phyloP scores from a whole-genome alignment of 2,888 invertebrate species.

The Lasioglossum pauxillum region DNA sequence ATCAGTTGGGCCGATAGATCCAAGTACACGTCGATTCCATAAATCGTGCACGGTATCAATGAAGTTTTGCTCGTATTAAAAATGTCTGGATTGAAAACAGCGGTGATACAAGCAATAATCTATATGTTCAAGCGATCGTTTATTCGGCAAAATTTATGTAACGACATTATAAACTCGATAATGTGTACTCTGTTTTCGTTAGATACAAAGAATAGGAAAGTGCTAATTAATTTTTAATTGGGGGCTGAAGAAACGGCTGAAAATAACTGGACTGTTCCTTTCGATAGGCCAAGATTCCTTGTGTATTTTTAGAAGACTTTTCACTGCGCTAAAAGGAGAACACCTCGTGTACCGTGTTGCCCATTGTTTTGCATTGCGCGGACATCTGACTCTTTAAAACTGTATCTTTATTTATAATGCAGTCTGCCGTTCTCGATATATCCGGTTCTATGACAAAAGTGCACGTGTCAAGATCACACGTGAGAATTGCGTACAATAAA shows the following conservation, averaged over 20 bases:
- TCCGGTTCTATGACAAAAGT: neutral
- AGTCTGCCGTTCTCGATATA: neutral
- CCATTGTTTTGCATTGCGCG: slow-evolving; percentile 52
- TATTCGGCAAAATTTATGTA: neutral
- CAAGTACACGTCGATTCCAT: slow-evolving; percentile 5
- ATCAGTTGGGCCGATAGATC: slow-evolving; percentile 24
- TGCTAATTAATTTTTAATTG: neutral
- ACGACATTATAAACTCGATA: neutral
- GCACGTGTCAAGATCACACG: neutral
- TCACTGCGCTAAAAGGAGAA: slow-evolving; percentile 11
- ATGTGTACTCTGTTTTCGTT: neutral
- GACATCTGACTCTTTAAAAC: slow-evolving; percentile 24
- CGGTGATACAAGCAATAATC: neutral
- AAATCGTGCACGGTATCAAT: slow-evolving; percentile 31
- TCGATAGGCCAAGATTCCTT: slow-evolving; percentile 47
- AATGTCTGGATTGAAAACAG: neutral
- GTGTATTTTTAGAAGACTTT: slow-evolving; percentile 45
- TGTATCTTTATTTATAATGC: slow-evolving; percentile 24
- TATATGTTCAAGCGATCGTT: neutral
- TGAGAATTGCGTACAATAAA: neutral
- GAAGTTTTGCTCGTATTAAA: slow-evolving; percentile 19
- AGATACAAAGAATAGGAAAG: neutral
- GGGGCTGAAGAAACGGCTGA: neutral
- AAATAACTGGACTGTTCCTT: slow-evolving; percentile 40
- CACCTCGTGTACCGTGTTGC: slow-evolving; percentile 14